A percentile compares a stretch with the other conserved stretches of the same genome.
phyloP scores from a whole-genome alignment of 2,888 invertebrate species.

The Chymomyza procnemis region DNA sequence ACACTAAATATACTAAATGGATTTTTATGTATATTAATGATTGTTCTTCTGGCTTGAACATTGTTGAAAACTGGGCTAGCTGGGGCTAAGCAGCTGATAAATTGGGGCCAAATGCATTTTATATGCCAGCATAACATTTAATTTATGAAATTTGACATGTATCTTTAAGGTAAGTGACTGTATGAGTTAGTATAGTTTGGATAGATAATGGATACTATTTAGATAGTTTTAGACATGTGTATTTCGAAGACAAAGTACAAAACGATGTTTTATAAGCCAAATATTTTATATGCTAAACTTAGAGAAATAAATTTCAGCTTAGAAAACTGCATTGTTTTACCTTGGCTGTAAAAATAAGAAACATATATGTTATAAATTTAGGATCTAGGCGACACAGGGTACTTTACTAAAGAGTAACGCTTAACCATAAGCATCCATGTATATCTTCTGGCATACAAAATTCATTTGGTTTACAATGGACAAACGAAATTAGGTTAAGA shows the following conservation, averaged over 20 bases:
- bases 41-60: background rate
- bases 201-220: background rate
- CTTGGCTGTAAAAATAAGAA: no score
- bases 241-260: no score
- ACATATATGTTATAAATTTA: no score
- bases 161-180: background rate
- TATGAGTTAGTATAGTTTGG: background rate
- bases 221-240: background rate
- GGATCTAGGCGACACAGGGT: no score
- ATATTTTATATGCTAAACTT: no score
- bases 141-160: background rate
- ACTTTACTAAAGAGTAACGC: no score
- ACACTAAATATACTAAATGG: slow-evolving; percentile 36
- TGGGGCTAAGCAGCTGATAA: background rate
- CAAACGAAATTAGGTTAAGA: background rate
- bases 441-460: no score
- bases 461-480: no score
- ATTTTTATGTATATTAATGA: slow-evolving; percentile 22
- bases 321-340: no score
- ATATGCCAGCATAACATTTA: background rate
- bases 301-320: no score
- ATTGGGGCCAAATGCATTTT: background rate
- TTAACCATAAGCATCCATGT: no score
- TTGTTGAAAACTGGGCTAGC: background rate
- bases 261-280: no score